phyloP scores from a whole-genome alignment of 1,140 invertebrate genomes.

The Euwallacea similis region DNA sequence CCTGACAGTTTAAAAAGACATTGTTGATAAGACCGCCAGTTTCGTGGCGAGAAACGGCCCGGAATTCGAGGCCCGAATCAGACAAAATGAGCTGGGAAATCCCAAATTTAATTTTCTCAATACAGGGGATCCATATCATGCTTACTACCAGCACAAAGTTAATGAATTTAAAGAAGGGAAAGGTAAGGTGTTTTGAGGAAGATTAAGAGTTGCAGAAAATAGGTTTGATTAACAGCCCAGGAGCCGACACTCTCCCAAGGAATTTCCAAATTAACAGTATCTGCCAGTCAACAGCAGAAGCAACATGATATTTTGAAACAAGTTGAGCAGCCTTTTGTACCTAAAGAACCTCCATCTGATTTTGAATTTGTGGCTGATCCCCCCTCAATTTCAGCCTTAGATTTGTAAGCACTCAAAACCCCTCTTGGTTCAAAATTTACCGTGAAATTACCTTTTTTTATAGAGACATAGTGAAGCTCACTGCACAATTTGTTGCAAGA shows the following conservation, averaged over 20 bases:
- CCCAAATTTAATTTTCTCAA: conserved; percentile 99
- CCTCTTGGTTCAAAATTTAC: neutral
- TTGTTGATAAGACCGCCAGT: conserved; percentile 98
- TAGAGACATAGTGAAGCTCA: conserved; percentile 96
- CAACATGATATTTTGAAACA: conserved; percentile 89
- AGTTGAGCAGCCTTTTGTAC: conserved; percentile 84
- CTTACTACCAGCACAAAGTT: conserved; percentile 98
- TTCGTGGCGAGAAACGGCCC: conserved; percentile 98
- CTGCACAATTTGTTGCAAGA: conserved; percentile 97
- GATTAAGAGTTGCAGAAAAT: neutral
- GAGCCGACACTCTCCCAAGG: conserved; percentile 54
- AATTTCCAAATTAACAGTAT: conserved; percentile 61
- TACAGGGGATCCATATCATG: conserved; percentile 95
- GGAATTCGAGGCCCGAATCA: conserved; percentile 95
- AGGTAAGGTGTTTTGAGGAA: conserved; percentile 54
- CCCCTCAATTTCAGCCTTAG: conserved; percentile 97
- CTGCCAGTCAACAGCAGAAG: conserved; percentile 75
- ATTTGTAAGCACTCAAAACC: conserved; percentile 70
- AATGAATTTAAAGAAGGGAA: conserved; percentile 94
- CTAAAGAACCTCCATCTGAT: conserved; percentile 92
- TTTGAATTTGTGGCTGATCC: conserved; percentile 99
- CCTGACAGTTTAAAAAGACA: conserved; percentile 67
- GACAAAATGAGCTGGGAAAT: conserved; percentile 96
- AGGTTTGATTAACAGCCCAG: conserved; percentile 48
- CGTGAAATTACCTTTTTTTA: conserved; percentile 47